Evolutionary conservation across 2,797 vertebrate species (phyloP).

Genomic region (Malurus leucopterus): DNA sequence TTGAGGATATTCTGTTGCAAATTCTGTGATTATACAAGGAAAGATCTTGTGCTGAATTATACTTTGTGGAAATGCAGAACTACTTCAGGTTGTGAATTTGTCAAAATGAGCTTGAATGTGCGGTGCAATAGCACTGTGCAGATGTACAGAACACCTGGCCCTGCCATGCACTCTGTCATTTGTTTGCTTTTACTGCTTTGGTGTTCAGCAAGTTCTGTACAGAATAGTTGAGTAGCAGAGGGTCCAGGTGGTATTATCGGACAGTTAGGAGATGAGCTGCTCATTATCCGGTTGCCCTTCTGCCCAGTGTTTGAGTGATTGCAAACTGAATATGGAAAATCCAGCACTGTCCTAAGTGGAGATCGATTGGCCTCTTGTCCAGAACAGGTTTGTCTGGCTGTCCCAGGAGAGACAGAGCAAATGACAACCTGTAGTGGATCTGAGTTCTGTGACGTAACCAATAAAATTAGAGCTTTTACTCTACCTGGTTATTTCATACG

Average conservation of each 20-base stretch:
- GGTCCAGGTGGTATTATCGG: neutral
- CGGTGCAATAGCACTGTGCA: neutral
- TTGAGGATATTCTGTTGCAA: neutral
- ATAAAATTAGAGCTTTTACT: neutral
- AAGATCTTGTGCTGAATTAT: neutral
- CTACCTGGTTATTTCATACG: neutral
- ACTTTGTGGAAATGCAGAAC: neutral
- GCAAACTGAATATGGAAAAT: neutral
- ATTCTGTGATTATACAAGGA: neutral
- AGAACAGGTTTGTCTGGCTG: neutral
- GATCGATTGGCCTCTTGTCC: neutral
- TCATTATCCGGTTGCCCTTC: neutral
- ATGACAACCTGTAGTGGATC: neutral
- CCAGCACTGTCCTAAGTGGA: neutral
- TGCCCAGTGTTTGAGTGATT: neutral
- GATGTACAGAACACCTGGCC: neutral
- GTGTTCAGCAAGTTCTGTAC: neutral
- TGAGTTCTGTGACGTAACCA: neutral
- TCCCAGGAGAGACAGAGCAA: neutral
- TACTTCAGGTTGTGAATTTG: neutral
- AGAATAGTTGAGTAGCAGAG: neutral
- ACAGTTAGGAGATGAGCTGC: neutral
- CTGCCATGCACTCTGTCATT: neutral
- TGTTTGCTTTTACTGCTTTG: neutral
- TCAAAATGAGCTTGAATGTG: neutral